Base-by-base conservation (phyloP, 2,797 vertebrate species). In the Mionectes olivaceus region DNA sequence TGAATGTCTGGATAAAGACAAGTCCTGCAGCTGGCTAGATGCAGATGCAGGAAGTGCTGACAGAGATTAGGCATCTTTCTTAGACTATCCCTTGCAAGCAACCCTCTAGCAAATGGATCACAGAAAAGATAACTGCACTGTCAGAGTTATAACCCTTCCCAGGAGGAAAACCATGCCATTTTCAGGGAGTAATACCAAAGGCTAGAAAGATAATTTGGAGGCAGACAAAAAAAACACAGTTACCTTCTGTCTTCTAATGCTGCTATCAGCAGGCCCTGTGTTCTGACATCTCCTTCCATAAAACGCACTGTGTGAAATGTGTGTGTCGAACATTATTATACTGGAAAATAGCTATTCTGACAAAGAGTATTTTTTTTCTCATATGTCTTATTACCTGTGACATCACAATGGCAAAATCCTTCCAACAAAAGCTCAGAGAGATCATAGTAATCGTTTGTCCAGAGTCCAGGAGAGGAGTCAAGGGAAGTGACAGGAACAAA, bases 231-330 rank as follows among this genome's bases (percentile, higher is more conserved):
- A 61, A 90, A 64, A 8, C 1, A 2, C 22, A 83, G 43, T 60
- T 50, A 50, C 6, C 14, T 43, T 17, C 11, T 69, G 2, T n/a
- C 43, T 56, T 68, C 35, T 37, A 52, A 8, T 6, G 16, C 7
- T n/a, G 4, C 12, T 16, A 28, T 24, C 13, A 28, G 13, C 60
- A 78, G 16, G 13, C 63, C 27, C 13, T 46, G 37, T 23, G 10
- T 7, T 57, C 14, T 33, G 13, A 22, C 4, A 41, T n/a, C 28
- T 63, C 37, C 37, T 88, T 85, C n/a, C 30, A 19, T 74, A 21
- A 19, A 63, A 23, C 2, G 23, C 1, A 17, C 9, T 3, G 1
- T 11, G 11, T 35, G 19, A 70, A 75, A 81, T 23, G 2, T 2
- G 1, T n/a, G 14, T 7, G 63, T 13, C 56, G 33, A 56, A 3